These are phyloP conservation scores for Lomographa bimaculata DNA, from an alignment of 2,888 invertebrate species.

Conservation along the genomic window DNA sequence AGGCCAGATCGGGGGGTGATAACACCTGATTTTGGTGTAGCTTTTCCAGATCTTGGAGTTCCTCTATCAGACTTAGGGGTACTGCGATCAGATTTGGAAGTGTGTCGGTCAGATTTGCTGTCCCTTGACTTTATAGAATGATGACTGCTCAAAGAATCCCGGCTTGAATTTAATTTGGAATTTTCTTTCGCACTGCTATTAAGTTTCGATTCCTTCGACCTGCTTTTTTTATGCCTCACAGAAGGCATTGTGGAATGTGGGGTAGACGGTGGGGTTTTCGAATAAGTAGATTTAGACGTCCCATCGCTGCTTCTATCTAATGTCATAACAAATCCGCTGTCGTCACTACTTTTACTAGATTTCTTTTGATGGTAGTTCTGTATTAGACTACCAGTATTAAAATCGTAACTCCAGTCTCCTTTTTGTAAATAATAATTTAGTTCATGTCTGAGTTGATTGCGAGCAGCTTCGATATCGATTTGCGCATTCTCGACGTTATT, in stretches of 20 bases:
- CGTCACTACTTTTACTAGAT: constrained; percentile 79
- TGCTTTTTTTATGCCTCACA: constrained; percentile 73
- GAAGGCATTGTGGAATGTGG: constrained; percentile 77
- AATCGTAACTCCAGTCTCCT: constrained; percentile 79
- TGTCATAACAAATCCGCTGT: constrained; percentile 79
- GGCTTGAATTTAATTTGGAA: constrained; percentile 71
- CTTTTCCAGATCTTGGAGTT: constrained; percentile 68
- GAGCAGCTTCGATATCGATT: constrained; percentile 72
- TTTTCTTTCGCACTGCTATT: constrained; percentile 66
- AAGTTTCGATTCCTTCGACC: constrained; percentile 75
- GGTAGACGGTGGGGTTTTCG: constrained; percentile 77
- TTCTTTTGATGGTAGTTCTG: constrained; percentile 80
- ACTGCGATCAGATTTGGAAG: constrained; percentile 75
- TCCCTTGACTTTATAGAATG: constrained; percentile 78
- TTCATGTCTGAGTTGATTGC: constrained; percentile 75
- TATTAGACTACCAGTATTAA: constrained; percentile 75
- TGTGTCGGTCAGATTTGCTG: constrained; percentile 75
- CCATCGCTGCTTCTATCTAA: constrained; percentile 79
- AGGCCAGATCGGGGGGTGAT: constrained; percentile 73
- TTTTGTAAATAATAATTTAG: constrained; percentile 77
- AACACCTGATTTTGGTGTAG: constrained; percentile 71
- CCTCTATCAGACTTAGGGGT: constrained; percentile 76
- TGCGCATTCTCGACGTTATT: constrained; percentile 66
- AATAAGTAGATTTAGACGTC: constrained; percentile 76
- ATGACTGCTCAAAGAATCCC: constrained; percentile 78